phyloP scores from a whole-genome alignment of 2,113 vertebrate genomes.

The Bothrops jararaca region DNA sequence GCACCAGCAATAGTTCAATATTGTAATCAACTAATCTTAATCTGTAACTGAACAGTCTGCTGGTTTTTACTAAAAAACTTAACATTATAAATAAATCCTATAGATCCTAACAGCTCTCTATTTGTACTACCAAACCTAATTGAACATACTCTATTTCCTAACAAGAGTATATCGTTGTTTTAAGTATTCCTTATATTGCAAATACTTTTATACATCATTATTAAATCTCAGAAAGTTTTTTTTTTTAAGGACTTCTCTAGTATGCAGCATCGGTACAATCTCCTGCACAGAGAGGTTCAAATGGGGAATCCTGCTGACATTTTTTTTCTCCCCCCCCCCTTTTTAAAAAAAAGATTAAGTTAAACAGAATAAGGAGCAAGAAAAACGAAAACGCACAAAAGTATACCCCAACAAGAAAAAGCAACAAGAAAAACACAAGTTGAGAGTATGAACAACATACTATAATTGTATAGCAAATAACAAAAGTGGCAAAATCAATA shows the following conservation, averaged over 20 bases:
- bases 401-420: background rate
- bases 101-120: background rate
- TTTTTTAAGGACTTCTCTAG: background rate
- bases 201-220: background rate
- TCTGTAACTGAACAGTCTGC: background rate
- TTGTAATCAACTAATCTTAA: background rate
- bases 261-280: background rate
- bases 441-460: background rate
- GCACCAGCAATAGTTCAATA: background rate
- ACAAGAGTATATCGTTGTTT: background rate
- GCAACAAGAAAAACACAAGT: background rate
- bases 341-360: background rate
- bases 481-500: background rate
- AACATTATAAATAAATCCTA: background rate
- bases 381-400: background rate
- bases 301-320: background rate
- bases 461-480: background rate
- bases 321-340: background rate
- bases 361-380: background rate
- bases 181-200: background rate
- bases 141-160: background rate
- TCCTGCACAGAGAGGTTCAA: background rate
- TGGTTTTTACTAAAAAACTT: background rate
- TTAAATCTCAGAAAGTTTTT: background rate
- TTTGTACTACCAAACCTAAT: background rate